Percentiles rank a stretch among this genome's conserved stretches.
These are phyloP conservation scores for Ictalurus furcatus DNA, from an alignment of 2,113 vertebrate genomes.

Conservation along the genomic window DNA sequence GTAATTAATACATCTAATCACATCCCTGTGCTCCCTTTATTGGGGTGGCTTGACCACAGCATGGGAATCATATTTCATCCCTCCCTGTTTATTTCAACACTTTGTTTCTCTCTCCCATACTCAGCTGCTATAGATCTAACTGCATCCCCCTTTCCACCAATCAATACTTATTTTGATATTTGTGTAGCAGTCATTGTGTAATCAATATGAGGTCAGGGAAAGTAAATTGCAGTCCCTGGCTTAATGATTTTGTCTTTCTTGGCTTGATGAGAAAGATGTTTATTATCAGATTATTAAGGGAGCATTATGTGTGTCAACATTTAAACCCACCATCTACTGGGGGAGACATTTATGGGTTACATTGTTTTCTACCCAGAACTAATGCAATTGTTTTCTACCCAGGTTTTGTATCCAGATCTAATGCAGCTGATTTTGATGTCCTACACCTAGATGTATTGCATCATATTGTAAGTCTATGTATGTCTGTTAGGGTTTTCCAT, in stretches of 20 bases:
- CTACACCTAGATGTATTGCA: too few species aligned
- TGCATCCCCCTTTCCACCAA: slow-evolving; percentile 68
- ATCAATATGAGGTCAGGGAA: slow-evolving; percentile 90
- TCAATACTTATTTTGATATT: slow-evolving; percentile 92
- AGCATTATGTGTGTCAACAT: slow-evolving; percentile 55
- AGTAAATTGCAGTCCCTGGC: slow-evolving; percentile 87
- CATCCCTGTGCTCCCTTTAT: slow-evolving; percentile 80
- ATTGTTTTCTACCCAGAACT: background rate
- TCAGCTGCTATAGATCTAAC: slow-evolving; percentile 90
- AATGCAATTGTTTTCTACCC: too few species aligned
- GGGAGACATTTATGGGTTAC: slow-evolving; percentile 24
- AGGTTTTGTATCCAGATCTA: too few species aligned
- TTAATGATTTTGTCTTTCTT: slow-evolving; percentile 84
- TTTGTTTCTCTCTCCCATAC: slow-evolving; percentile 75
- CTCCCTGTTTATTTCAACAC: slow-evolving; percentile 35
- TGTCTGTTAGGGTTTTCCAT: too few species aligned
- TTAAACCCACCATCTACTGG: slow-evolving; percentile 34
- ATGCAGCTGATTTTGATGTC: too few species aligned
- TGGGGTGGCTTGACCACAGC: slow-evolving; percentile 81
- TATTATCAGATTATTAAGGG: slow-evolving; percentile 78
- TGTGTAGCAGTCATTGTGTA: slow-evolving; percentile 85
- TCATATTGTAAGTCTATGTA: too few species aligned
- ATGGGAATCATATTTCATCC: slow-evolving; percentile 79
- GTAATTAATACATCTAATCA: slow-evolving; percentile 85
- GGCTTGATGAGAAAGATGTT: slow-evolving; percentile 80